These are phyloP conservation scores for Dinomys branickii DNA, from an alignment of 2,113 vertebrate species.

Conservation along the genomic window DNA sequence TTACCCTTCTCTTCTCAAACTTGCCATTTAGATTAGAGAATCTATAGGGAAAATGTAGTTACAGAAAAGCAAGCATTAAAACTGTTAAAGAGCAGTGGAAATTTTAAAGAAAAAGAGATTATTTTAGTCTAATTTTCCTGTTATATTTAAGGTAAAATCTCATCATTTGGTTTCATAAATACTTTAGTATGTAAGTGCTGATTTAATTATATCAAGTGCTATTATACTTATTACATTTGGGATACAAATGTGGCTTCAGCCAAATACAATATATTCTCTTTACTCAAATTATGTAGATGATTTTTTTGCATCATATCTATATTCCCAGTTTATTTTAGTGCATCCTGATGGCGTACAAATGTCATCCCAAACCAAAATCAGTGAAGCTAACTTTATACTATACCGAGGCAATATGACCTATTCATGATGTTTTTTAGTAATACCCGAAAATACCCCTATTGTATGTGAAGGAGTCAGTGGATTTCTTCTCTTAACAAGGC, in stretches of 20 bases:
- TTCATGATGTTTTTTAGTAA: neutral
- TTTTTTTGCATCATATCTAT: neutral
- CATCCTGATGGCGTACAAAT: neutral
- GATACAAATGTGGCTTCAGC: neutral
- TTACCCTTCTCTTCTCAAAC: neutral
- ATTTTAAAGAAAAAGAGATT: constrained; percentile 26
- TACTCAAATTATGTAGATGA: neutral
- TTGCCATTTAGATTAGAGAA: constrained; percentile 27
- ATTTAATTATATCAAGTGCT: neutral
- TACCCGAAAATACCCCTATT: neutral
- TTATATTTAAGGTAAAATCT: neutral
- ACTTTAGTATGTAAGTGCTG: neutral
- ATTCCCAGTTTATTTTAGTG: neutral
- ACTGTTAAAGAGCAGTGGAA: neutral
- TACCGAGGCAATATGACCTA: neutral
- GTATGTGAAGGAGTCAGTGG: neutral
- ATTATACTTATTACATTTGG: neutral
- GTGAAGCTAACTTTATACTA: neutral
- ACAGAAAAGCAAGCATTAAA: neutral
- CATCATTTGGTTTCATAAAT: neutral
- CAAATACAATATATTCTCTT: neutral
- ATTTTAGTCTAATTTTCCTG: neutral
- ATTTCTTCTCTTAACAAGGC: neutral
- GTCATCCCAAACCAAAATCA: neutral
- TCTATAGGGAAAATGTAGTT: neutral